Evolutionary conservation across 2,888 invertebrate species (phyloP), one percentile per base, ranked within the genome.

Genomic region (Lingula anatina): DNA sequence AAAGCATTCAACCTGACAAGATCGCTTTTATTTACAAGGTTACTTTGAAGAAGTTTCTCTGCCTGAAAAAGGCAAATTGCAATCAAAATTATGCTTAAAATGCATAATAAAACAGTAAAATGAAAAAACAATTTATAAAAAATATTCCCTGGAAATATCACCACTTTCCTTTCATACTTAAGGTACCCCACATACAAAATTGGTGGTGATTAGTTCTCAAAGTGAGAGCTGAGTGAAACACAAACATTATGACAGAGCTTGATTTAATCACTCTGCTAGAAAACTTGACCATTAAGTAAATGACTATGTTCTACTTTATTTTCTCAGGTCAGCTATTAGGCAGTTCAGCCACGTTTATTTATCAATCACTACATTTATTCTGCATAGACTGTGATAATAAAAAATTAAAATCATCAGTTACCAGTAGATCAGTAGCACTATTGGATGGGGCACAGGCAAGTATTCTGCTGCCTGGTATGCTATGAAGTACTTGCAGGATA

Each of bases 371-470:
- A 46, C 23, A 46, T n/a, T n/a, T n/a, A n/a, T n/a, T n/a, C n/a
- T n/a, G n/a, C n/a, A n/a, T n/a, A n/a, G n/a, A n/a, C n/a, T n/a
- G n/a, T n/a, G n/a, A 35, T 20, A 41, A 12, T 42, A 45, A 45
- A 31, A 31, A 15, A 31, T 31, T 31, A 31, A 31, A 9, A 9
- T 15, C 15, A 12, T 31, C 35, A 31, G n/a, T 55, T 50, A 90
- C 83, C 47, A 96, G 82, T 46, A 94, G 82, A 81, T 95, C 90
- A 0, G 92, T 89, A 3, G 94, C 88, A 75, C 91, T 90, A 73
- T 96, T 96, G 0, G 94, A 93, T 0, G 95, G 94, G 1, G 93
- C 85, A 38, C 88, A 88, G 21, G 92, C 84, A 45, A 96, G 75
- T 51, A 95, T 81, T 59, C 76, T 60, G 53, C 75, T 73, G 43